Percentiles rank a stretch among this genome's conserved stretches.
Evolutionary conservation across 2,113 vertebrate species (phyloP).

Genomic region (Saccopteryx bilineata): DNA sequence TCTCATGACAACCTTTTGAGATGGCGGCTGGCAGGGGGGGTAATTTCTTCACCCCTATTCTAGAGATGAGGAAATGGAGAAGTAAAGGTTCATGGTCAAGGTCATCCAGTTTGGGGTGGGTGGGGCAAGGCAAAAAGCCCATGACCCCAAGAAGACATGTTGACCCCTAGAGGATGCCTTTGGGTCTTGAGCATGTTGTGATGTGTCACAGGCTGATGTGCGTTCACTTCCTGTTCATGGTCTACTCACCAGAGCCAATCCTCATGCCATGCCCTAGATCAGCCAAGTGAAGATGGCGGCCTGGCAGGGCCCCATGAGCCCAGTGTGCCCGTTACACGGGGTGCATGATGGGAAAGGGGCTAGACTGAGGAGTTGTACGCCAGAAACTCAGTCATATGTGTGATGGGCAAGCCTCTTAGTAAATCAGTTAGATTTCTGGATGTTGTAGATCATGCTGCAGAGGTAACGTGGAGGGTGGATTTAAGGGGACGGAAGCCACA

Average conservation of each 20-base stretch:
- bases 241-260: fast-evolving
- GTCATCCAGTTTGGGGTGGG: not conserved
- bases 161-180: not conserved
- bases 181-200: fast-evolving
- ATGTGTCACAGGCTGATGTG: not conserved
- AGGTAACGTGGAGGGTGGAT: not conserved
- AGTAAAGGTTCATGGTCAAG: not conserved
- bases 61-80: not conserved
- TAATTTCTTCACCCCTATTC: not conserved
- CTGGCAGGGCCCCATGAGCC: not conserved
- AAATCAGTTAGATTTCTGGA: not conserved
- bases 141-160: too few relatives aligned
- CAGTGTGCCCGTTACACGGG: not conserved
- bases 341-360: not conserved
- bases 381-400: not conserved
- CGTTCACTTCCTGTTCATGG: not conserved
- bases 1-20: not conserved
- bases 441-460: not conserved
- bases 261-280: not conserved
- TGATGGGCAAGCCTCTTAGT: not conserved
- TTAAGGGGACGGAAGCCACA: not conserved
- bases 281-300: not conserved
- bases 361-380: not conserved
- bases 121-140: not conserved
- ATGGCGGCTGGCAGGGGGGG: not conserved